Evolutionary conservation across 2,797 vertebrate genomes (phyloP).

Genomic region (Enteromius argenteus): DNA sequence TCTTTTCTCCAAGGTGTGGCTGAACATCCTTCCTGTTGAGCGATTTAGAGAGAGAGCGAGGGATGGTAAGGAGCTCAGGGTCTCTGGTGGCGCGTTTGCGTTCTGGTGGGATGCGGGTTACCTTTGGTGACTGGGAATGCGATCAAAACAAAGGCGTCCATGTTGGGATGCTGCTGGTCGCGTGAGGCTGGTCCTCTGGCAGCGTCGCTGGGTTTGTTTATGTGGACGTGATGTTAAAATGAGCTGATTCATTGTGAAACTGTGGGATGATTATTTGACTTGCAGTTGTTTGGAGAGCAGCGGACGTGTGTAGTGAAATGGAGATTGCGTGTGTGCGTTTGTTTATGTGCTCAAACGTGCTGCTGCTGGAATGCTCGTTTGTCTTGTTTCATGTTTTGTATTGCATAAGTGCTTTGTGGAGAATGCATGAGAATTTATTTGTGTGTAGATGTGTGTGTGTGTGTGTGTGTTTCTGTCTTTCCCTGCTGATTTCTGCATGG

Average conservation of each 20-base stretch:
- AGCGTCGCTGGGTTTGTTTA: slow-evolving; percentile 56
- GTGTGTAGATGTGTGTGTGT: neutral
- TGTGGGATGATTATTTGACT: slow-evolving; percentile 25
- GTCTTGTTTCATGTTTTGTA: slow-evolving; percentile 6
- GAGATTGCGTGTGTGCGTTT: neutral
- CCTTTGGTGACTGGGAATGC: slow-evolving; percentile 27
- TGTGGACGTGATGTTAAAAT: slow-evolving; percentile 13
- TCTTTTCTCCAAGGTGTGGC: slow-evolving; percentile 39
- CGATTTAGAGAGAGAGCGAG: neutral
- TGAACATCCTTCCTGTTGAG: slow-evolving; percentile 26
- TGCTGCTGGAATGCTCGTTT: slow-evolving; percentile 9
- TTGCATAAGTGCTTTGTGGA: neutral
- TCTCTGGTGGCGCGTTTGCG: slow-evolving; percentile 2
- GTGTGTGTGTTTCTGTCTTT: slow-evolving; percentile 15
- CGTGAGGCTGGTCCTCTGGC: slow-evolving; percentile 55
- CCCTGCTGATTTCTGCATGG: slow-evolving; percentile 30
- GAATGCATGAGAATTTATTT: neutral
- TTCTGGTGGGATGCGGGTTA: slow-evolving; percentile 14
- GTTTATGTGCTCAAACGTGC: slow-evolving; percentile 7
- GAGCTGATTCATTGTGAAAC: neutral
- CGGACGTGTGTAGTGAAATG: neutral
- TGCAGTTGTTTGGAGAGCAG: neutral
- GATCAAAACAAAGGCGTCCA: slow-evolving; percentile 51
- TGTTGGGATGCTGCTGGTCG: slow-evolving; percentile 59
- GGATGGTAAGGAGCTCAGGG: slow-evolving; percentile 31